Base-by-base conservation (phyloP, 2,888 invertebrate species). In the Odontomyia ornata region DNA sequence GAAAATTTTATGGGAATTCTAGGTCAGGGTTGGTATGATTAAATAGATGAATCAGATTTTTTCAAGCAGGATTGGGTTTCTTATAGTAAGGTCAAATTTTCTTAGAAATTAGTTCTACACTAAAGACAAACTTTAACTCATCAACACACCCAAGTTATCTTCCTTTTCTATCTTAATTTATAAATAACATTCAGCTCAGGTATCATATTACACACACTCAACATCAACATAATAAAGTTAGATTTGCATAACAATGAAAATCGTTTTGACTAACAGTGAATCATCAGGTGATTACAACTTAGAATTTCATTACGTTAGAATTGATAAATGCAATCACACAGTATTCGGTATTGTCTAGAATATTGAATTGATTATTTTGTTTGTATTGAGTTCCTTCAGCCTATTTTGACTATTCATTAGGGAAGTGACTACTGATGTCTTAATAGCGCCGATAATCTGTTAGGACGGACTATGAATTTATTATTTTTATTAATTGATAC, bases 381-480 rank as follows among this genome's bases (percentile, higher is more conserved):
- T n/a, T n/a, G 43, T 43, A n/a, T 15, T 4, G 3, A 18, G 4
- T 52, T 52, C 52, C 52, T 52, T 13, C 52, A 9, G 18, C n/a
- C 15, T 52, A 9, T 52, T 52, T 18, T 52, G 18, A 18, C 52
- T 18, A 52, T 52, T 52, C 52, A n/a, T 52, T 18, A 52, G 52
- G 52, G 52, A 52, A 52, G 52, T 15, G 52, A 52, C 52, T 52
- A 52, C 52, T 52, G 52, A 52, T 52, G 52, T 13, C 18, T 52
- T 52, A 2, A 52, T 13, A 52, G 52, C 52, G 52, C 52, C 52
- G 13, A 52, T 52, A 52, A 52, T 18, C 13, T 52, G 15, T 52
- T 52, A 15, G 13, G 18, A 52, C 52, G 52, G n/a, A 4, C 18
- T n/a, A 18, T 9, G 52, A 52, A 52, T 52, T 52, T 52, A 52